Evolutionary conservation across 2,888 invertebrate species (phyloP).

Genomic region (Abrostola tripartita): DNA sequence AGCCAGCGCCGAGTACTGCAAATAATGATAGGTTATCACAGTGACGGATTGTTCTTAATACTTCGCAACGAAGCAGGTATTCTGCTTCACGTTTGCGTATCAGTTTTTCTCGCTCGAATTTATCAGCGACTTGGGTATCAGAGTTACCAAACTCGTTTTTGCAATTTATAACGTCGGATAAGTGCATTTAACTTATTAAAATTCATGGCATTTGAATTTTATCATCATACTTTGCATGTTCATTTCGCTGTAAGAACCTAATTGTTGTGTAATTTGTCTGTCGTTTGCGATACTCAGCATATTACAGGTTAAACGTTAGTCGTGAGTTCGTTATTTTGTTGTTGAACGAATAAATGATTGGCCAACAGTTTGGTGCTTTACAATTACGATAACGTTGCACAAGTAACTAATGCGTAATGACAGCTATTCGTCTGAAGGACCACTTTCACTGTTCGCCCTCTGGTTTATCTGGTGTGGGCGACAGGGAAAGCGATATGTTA

Average conservation of each 20-base stretch:
- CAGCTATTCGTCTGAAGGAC: slow-evolving; percentile 59
- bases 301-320: slow-evolving; percentile 16
- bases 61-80: slow-evolving; percentile 41
- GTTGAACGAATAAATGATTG: slow-evolving; percentile 30
- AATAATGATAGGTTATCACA: slow-evolving; percentile 66
- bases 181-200: slow-evolving; percentile 52
- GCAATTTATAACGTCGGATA: slow-evolving; percentile 42
- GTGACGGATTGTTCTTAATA: slow-evolving; percentile 60
- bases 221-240: slow-evolving; percentile 50
- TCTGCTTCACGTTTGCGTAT: slow-evolving; percentile 41
- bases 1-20: slow-evolving; percentile 57
- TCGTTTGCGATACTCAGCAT: slow-evolving; percentile 14
- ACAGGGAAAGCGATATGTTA: slow-evolving; percentile 74
- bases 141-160: slow-evolving; percentile 40
- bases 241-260: slow-evolving; percentile 26
- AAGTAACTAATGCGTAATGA: slow-evolving; percentile 59
- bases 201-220: slow-evolving; percentile 54
- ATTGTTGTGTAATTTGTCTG: slow-evolving; percentile 47
- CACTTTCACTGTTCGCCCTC: slow-evolving; percentile 82
- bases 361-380: slow-evolving; percentile 28
- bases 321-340: slow-evolving; percentile 19
- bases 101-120: slow-evolving; percentile 42
- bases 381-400: slow-evolving; percentile 48
- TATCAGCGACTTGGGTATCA: slow-evolving; percentile 35
- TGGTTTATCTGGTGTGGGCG: slow-evolving; percentile 67